A percentile compares a stretch with the other conserved stretches of the same genome.
These are phyloP conservation scores for Eledone cirrhosa DNA, from an alignment of 2,888 invertebrate genomes.

Conservation along the genomic window DNA sequence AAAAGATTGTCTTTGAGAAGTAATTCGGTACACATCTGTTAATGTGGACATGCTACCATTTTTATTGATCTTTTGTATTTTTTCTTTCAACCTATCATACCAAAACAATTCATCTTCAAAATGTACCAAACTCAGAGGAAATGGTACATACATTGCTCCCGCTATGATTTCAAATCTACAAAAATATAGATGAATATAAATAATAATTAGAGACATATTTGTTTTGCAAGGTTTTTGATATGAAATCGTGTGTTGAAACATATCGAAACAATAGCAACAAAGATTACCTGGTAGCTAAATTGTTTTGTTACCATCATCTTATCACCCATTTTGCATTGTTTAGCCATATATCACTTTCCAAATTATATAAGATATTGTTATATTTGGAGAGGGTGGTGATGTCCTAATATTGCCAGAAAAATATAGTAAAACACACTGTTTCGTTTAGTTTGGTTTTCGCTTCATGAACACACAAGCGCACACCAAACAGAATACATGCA, in stretches of 20 bases:
- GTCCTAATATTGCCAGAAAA: too few relatives aligned
- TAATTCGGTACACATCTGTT: constrained; percentile 24
- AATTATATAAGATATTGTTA: too few relatives aligned
- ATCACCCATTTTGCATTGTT: too few relatives aligned
- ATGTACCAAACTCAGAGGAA: constrained; percentile 74
- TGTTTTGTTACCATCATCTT: not conserved
- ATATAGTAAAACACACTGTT: too few relatives aligned
- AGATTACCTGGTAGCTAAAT: too few relatives aligned
- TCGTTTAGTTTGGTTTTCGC: too few relatives aligned
- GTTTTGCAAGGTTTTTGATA: not conserved
- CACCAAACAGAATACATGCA: too few relatives aligned
- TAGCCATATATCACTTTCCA: too few relatives aligned
- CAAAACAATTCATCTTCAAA: constrained; percentile 97
- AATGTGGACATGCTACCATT: constrained; percentile 36
- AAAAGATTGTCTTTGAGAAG: not conserved
- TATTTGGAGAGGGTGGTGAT: too few relatives aligned
- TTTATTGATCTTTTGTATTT: constrained; percentile 50
- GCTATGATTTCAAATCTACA: constrained; percentile 55
- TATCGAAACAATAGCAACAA: too few relatives aligned
- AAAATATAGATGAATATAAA: constrained; percentile 15
- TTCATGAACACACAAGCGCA: too few relatives aligned
- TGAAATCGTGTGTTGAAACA: too few relatives aligned
- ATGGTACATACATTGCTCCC: constrained; percentile 55
- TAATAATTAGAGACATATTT: not conserved
- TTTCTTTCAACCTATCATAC: constrained; percentile 79